Evolutionary conservation across 2,113 vertebrate genomes (phyloP).

Genomic region (Ochotona curzoniae): DNA sequence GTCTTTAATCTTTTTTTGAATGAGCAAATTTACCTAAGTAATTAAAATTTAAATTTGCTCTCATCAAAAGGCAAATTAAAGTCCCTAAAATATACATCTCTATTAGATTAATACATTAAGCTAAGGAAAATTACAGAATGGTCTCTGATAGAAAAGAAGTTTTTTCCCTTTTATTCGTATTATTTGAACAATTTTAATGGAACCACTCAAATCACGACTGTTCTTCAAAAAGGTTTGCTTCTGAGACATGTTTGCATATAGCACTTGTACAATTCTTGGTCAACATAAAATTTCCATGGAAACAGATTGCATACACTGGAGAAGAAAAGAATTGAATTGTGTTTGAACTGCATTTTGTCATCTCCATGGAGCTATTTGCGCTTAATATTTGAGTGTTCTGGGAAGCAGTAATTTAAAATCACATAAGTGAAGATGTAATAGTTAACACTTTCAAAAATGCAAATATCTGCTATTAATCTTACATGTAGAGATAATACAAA

Average conservation of each 20-base stretch:
- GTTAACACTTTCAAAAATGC: constrained; percentile 39
- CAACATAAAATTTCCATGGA: constrained; percentile 79
- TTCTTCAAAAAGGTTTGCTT: constrained; percentile 64
- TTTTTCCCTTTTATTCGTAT: constrained; percentile 25
- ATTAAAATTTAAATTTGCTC: constrained; percentile 72
- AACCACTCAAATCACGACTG: constrained; percentile 63
- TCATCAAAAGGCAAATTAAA: constrained; percentile 71
- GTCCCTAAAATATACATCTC: constrained; percentile 36
- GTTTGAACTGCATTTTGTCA: constrained; percentile 65
- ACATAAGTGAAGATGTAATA: constrained; percentile 56
- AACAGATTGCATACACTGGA: constrained; percentile 69
- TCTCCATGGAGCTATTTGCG: constrained; percentile 63
- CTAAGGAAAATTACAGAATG: constrained; percentile 52
- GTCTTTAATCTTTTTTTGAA: constrained; percentile 55
- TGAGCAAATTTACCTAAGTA: constrained; percentile 66
- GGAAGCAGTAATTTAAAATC: constrained; percentile 59
- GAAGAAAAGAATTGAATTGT: constrained; percentile 68
- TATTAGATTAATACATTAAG: constrained; percentile 59
- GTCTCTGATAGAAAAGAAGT: constrained; percentile 53
- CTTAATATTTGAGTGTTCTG: constrained; percentile 60
- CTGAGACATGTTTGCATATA: constrained; percentile 69
- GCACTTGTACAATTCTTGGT: constrained; percentile 68
- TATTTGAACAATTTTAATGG: constrained; percentile 74
- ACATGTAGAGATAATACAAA: constrained; percentile 36
- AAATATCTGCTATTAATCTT: constrained; percentile 37